Evolutionary conservation across 92 coral and sea anemone genomes (phyloP).

Genomic region (Siderastrea siderea): DNA sequence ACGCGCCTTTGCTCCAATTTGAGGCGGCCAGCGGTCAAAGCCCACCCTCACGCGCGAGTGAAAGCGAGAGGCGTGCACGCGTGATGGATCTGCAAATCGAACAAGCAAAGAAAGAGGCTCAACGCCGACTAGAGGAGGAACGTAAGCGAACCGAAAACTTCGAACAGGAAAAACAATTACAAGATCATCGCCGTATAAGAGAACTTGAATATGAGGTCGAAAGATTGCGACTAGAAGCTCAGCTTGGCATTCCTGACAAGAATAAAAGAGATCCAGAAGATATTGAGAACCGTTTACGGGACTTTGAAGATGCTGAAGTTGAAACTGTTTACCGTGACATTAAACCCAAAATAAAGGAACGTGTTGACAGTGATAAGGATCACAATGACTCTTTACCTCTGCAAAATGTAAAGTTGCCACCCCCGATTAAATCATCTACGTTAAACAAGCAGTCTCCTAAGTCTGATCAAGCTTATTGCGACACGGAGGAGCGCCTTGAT

Average conservation of each 20-base stretch:
- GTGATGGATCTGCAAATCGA: constrained; percentile 44
- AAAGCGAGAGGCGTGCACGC: constrained; percentile 25
- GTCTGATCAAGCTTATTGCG: too few relatives aligned
- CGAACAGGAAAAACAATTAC: constrained; percentile 38
- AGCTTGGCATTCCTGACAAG: constrained; percentile 34
- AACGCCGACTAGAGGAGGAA: constrained; percentile 43
- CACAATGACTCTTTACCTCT: too few relatives aligned
- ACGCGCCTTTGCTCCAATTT: constrained; percentile 9
- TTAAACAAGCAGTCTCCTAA: constrained; percentile 8
- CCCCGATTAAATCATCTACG: too few relatives aligned
- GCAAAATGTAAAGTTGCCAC: too few relatives aligned
- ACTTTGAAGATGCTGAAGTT: constrained; percentile 23
- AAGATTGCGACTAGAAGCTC: constrained; percentile 31
- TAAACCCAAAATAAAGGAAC: constrained; percentile 1
- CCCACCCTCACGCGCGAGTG: constrained; percentile 20
- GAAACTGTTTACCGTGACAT: constrained; percentile 16
- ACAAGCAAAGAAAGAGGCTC: constrained; percentile 47
- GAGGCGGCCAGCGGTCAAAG: constrained; percentile 1
- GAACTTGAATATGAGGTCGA: constrained; percentile 57
- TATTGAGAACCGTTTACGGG: constrained; percentile 52
- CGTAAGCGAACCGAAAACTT: constrained; percentile 23
- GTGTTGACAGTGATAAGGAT: background rate
- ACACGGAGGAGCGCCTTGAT: too few relatives aligned
- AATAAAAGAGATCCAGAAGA: constrained; percentile 38
- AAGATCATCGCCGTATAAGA: constrained; percentile 32